phyloP scores from a whole-genome alignment of 2,113 vertebrate species.

The Motacilla alba region DNA sequence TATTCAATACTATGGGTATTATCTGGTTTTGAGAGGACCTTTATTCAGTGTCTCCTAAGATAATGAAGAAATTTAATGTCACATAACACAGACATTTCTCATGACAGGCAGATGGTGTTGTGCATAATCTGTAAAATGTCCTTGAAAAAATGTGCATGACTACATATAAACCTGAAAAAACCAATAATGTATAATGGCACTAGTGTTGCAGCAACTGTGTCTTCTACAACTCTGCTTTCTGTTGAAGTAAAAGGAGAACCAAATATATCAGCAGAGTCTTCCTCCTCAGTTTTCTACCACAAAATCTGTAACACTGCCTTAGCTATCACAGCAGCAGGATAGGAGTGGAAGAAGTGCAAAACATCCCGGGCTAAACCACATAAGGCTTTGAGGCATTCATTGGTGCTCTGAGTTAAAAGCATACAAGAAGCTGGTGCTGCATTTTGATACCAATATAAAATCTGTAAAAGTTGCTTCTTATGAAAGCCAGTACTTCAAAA shows the following conservation, averaged over 20 bases:
- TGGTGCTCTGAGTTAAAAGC: background rate
- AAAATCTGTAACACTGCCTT: background rate
- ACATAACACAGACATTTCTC: background rate
- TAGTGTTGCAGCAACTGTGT: background rate
- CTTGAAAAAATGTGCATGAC: background rate
- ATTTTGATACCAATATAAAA: background rate
- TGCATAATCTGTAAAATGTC: background rate
- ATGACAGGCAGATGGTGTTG: background rate
- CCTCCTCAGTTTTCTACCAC: background rate
- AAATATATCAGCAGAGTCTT: background rate
- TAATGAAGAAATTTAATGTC: background rate
- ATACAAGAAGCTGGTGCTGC: background rate
- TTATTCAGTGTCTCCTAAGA: background rate
- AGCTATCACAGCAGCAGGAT: background rate
- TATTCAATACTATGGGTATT: background rate
- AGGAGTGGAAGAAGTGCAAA: background rate
- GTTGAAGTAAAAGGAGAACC: background rate
- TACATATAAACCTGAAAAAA: background rate
- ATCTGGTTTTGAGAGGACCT: background rate
- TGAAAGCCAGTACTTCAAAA: background rate
- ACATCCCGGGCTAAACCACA: background rate
- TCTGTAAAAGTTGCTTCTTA: background rate
- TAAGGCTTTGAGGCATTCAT: background rate
- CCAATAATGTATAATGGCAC: background rate
- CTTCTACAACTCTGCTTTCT: background rate